Percentiles rank a stretch among this genome's conserved stretches.
These are phyloP conservation scores for Potorous gilbertii DNA, from an alignment of 2,797 vertebrate genomes.

Conservation along the genomic window DNA sequence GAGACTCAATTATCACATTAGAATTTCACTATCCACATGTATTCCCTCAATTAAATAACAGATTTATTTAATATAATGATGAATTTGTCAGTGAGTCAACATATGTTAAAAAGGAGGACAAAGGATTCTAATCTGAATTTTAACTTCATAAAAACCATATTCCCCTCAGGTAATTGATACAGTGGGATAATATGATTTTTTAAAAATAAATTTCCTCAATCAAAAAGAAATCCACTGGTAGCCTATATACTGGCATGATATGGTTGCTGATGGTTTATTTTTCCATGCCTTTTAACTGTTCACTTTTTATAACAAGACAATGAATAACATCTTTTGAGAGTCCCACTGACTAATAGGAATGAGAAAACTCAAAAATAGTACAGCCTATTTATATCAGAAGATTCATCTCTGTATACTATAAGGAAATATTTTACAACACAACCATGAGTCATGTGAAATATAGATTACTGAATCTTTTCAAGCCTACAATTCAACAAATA, in stretches of 20 bases:
- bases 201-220: background rate
- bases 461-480: too few relatives aligned
- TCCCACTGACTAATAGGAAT: constrained; percentile 58
- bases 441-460: too few relatives aligned
- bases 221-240: background rate
- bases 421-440: background rate
- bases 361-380: constrained; percentile 59
- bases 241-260: background rate
- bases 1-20: background rate
- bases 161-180: background rate
- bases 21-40: background rate
- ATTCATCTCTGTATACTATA: background rate
- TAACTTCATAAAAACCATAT: background rate
- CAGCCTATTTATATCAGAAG: constrained; percentile 40
- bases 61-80: background rate
- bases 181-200: background rate
- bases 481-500: background rate
- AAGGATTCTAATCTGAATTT: background rate
- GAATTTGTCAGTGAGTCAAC: background rate
- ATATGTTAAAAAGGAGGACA: background rate
- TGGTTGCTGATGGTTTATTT: background rate
- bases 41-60: background rate
- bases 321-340: background rate
- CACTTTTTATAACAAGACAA: constrained; percentile 29
- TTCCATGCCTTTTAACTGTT: background rate